Evolutionary conservation across 2,888 invertebrate species (phyloP).

Genomic region (Melieria omissa): DNA sequence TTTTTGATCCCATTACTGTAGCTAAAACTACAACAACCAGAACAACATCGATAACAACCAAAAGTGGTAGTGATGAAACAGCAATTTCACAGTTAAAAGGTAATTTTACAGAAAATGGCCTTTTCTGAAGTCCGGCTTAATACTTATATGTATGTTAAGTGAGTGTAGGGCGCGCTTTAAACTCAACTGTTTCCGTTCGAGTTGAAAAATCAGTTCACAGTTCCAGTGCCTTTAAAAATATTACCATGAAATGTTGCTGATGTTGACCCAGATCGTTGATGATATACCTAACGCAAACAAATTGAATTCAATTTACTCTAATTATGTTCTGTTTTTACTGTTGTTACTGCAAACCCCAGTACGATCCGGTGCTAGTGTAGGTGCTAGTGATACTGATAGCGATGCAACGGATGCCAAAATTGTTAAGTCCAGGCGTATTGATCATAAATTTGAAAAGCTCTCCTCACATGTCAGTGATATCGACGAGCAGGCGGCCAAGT

Average conservation of each 20-base stretch:
- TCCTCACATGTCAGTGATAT: slow-evolving; percentile 60
- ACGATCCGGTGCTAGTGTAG: background rate
- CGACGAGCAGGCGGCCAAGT: slow-evolving; percentile 53
- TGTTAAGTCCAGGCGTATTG: slow-evolving; percentile 59
- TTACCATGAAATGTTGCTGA: too few relatives aligned
- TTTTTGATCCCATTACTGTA: background rate
- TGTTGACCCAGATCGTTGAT: too few relatives aligned
- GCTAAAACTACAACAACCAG: slow-evolving; percentile 33
- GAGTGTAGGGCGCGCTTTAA: too few relatives aligned
- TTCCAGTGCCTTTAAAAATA: too few relatives aligned
- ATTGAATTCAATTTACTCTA: background rate
- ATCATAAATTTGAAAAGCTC: slow-evolving; percentile 63
- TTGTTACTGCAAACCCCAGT: background rate
- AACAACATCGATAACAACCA: slow-evolving; percentile 43
- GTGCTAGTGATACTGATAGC: slow-evolving; percentile 15
- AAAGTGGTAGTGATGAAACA: slow-evolving; percentile 11
- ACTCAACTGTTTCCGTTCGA: too few relatives aligned
- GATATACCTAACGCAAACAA: background rate
- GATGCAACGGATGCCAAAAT: slow-evolving; percentile 46
- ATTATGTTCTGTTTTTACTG: background rate
- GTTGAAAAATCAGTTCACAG: too few relatives aligned
- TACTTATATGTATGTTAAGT: too few relatives aligned
- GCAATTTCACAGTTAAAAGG: slow-evolving; percentile 50
- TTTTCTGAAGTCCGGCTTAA: too few relatives aligned
- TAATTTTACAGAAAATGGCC: slow-evolving; percentile 40